These are phyloP conservation scores for Sylvia atricapilla DNA, from an alignment of 2,113 vertebrate species.

Conservation along the genomic window DNA sequence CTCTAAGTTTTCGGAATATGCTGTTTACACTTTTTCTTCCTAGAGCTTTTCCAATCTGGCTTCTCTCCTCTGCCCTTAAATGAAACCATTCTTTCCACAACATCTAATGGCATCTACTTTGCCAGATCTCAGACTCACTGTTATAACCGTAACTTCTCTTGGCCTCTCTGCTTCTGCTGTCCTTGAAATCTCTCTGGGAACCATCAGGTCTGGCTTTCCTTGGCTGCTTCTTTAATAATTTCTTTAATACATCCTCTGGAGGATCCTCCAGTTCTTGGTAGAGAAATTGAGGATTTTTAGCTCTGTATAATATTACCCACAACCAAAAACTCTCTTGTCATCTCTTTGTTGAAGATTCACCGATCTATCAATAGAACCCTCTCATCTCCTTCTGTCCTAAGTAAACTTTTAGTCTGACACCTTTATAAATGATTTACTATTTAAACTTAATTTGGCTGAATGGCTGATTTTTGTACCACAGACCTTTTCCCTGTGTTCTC, in stretches of 20 bases:
- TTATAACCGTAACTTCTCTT: conserved; percentile 37
- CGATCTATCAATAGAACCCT: background rate
- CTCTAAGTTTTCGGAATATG: conserved; percentile 32
- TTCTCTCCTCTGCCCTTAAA: conserved; percentile 46
- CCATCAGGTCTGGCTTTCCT: conserved; percentile 2
- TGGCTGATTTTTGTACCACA: background rate
- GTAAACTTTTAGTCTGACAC: background rate
- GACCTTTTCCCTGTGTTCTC: background rate
- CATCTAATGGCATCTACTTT: conserved; percentile 30
- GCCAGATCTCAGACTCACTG: conserved; percentile 44
- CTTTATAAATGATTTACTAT: background rate
- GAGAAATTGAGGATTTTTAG: background rate
- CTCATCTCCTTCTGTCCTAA: background rate
- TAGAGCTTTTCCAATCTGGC: conserved; percentile 49
- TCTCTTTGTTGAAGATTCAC: background rate
- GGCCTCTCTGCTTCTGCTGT: background rate
- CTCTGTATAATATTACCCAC: background rate
- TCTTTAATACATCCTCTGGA: conserved; percentile 7
- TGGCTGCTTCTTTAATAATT: background rate
- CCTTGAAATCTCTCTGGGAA: conserved; percentile 24
- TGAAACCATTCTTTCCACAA: conserved; percentile 61
- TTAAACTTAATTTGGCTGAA: background rate
- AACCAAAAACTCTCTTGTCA: background rate
- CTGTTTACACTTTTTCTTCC: conserved; percentile 65
- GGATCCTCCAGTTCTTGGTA: background rate